These are phyloP conservation scores for Steinernema hermaphroditum DNA, from an alignment of 2,888 invertebrate species.

Conservation along the genomic window DNA sequence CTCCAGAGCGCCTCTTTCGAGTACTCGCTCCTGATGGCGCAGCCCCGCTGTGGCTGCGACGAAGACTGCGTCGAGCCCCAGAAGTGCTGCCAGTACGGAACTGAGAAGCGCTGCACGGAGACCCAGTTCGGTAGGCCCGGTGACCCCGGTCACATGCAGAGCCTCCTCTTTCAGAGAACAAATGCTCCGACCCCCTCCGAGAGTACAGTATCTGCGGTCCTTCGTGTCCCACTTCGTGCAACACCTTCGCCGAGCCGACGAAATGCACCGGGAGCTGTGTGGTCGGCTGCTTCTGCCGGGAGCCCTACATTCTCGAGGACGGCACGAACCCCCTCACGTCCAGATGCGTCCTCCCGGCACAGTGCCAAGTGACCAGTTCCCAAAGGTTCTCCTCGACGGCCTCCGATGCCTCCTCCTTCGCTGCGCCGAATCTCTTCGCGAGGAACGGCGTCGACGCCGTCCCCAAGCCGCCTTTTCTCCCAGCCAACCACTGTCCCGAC, in stretches of 20 bases:
- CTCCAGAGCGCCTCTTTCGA: constrained; percentile 1
- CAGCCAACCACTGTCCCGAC: constrained; percentile 38
- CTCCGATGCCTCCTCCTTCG: not conserved
- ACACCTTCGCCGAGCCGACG: not conserved
- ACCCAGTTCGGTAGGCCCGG: constrained; percentile 10
- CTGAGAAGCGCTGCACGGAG: constrained; percentile 26
- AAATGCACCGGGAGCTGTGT: constrained; percentile 22
- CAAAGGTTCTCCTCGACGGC: not conserved
- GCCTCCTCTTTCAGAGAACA: not conserved
- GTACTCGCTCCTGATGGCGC: constrained; percentile 17
- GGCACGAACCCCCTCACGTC: constrained; percentile 19
- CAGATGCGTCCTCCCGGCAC: constrained; percentile 11
- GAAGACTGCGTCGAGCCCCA: constrained; percentile 22
- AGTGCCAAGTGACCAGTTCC: constrained; percentile 16
- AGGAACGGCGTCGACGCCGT: not conserved
- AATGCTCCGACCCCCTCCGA: constrained; percentile 1
- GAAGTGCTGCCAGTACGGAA: constrained; percentile 25
- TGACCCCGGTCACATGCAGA: too few species aligned
- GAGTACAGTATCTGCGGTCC: constrained; percentile 28
- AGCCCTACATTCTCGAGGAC: constrained; percentile 19
- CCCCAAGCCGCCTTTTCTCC: not conserved
- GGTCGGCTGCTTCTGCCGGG: constrained; percentile 21
- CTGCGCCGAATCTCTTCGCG: not conserved
- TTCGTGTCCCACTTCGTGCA: constrained; percentile 7
- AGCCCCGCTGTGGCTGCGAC: constrained; percentile 10